Base-by-base conservation (phyloP, 2,113 vertebrate species). In the Sinosuthora webbiana region DNA sequence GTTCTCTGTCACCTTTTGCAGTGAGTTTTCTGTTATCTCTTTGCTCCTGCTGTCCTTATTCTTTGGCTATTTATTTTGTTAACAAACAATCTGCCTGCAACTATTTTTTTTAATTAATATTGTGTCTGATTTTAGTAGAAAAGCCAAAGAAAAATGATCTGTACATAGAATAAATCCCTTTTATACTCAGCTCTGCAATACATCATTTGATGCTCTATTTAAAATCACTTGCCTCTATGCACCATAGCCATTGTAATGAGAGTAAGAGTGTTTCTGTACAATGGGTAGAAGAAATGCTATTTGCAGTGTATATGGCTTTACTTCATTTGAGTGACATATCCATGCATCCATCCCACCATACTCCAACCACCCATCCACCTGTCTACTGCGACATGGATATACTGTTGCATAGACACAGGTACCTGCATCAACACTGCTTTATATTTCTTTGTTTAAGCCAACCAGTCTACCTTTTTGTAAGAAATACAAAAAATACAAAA, bases 61-160 rank as follows among this genome's bases (percentile, higher is more conserved):
- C 41, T 41, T 75, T 65, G 49, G 65, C 28, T 89, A 82, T 95
- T 93, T 91, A 84, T 95, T 93, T 91, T 91, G 49, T 73, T 89
- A 87, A 85, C 69, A 90, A 96, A 76, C 73, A 62, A 82, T 53
- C 77, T 84, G 60, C 11, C 60, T 79, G 44, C 13, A 78, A 56
- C 49, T 44, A 56, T 39, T 30, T 83, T 95, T 85, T 41, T 20
- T 20, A 87, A 93, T 94, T 93, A 89, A 20, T 2, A 1, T 57
- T 85, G 41, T 33, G 62, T 69, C 57, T 57, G 74, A 79, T 69
- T 91, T 89, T 73, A 49, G 84, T 39, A 92, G 69, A 87, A 89
- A 94, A 94, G 30, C 16, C 28, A 33, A 87, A 91, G 59, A 84
- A 73, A 37, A 90, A 81, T 15, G 7, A 52, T 63, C 76, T 4